phyloP scores from a whole-genome alignment of 1,140 invertebrate genomes.

The Eubasilissa regina region DNA sequence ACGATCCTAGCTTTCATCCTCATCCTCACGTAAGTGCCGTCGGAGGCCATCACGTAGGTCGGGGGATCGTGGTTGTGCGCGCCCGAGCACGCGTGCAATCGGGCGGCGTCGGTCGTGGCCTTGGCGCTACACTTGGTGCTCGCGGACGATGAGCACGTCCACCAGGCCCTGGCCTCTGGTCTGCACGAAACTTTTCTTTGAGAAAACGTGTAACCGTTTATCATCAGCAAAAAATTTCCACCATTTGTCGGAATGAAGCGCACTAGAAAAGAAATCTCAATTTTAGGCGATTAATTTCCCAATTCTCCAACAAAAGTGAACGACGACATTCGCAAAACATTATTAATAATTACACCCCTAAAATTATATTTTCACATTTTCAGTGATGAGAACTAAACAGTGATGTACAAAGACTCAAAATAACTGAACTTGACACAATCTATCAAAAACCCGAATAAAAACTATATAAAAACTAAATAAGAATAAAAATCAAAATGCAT shows the following conservation, averaged over 20 bases:
- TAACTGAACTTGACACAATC: background rate
- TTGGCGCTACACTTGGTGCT: background rate
- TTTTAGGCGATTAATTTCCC: background rate
- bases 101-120: background rate
- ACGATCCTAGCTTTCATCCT: no score
- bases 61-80: background rate
- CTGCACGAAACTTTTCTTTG: no score
- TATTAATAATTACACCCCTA: background rate
- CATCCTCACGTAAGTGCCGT: background rate
- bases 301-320: background rate
- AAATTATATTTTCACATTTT: no score
- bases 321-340: background rate
- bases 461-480: no score
- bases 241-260: background rate
- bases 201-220: background rate
- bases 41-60: background rate
- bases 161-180: background rate
- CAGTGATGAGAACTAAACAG: no score
- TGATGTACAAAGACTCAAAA: background rate
- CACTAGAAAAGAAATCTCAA: background rate
- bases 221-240: slow-evolving; percentile 5
- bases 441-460: background rate
- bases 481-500: no score
- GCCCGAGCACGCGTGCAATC: background rate
- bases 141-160: background rate